phyloP scores from a whole-genome alignment of 2,797 vertebrate species.

The Sebastes melanostomus region DNA sequence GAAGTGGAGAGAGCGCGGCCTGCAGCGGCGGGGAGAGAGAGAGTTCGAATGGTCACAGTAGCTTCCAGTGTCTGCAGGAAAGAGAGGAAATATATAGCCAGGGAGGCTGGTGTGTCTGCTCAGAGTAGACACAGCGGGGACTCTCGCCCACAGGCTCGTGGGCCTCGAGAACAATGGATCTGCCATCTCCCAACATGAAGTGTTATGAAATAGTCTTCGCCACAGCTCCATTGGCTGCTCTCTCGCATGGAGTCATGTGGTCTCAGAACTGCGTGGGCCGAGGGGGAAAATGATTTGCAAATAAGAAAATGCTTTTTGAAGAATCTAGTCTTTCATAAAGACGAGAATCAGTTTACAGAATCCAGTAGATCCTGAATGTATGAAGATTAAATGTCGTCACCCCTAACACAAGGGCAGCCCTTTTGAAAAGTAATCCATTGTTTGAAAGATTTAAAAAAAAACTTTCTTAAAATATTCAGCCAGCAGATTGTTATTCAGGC shows the following conservation, averaged over 20 bases:
- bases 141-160: conserved; percentile 70
- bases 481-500: conserved; percentile 9
- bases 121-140: conserved; percentile 68
- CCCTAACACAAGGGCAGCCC: not conserved
- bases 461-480: conserved; percentile 12
- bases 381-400: not conserved
- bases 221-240: conserved; percentile 67
- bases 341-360: conserved; percentile 26
- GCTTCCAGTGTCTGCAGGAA: conserved; percentile 56
- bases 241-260: conserved; percentile 63
- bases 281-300: conserved; percentile 54
- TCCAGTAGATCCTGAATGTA: not conserved
- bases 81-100: conserved; percentile 71
- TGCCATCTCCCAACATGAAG: conserved; percentile 74
- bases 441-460: not conserved
- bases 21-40: conserved; percentile 38
- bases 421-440: not conserved
- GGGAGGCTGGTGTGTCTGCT: conserved; percentile 68
- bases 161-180: conserved; percentile 76
- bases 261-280: conserved; percentile 60
- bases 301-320: conserved; percentile 55
- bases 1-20: conserved; percentile 36
- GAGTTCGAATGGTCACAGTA: conserved; percentile 58
- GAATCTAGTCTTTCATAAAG: conserved; percentile 33
- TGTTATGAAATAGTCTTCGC: conserved; percentile 71